These are phyloP conservation scores for Apotomis turbidana DNA, from an alignment of 2,888 invertebrate genomes.

Conservation along the genomic window DNA sequence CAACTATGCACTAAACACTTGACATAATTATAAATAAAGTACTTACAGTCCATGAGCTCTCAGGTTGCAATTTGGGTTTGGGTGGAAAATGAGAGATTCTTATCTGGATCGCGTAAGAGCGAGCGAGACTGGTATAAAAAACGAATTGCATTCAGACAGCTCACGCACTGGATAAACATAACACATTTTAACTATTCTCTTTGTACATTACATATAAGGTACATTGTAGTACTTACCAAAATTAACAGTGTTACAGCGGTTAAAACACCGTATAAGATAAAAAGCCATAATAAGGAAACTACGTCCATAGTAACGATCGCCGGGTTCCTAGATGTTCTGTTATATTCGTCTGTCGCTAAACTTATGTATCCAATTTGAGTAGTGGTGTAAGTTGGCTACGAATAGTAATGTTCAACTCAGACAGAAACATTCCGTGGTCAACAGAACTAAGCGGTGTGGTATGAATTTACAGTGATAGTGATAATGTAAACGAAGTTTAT, in stretches of 20 bases:
- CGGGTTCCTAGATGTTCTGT: not conserved
- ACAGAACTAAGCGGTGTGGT: not conserved
- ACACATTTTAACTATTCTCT: not conserved
- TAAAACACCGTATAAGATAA: constrained; percentile 52
- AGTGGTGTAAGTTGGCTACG: not conserved
- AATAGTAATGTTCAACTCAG: not conserved
- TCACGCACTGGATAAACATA: not conserved
- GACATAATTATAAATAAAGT: not conserved
- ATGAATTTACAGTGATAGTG: not conserved
- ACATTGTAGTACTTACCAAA: constrained; percentile 54
- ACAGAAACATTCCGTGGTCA: constrained; percentile 5
- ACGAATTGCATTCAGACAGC: too few species aligned
- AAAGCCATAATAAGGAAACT: constrained; percentile 46
- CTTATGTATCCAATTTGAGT: not conserved
- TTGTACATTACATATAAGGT: constrained; percentile 13
- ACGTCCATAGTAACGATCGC: constrained; percentile 52
- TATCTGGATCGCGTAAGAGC: too few species aligned
- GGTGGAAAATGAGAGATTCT: too few species aligned
- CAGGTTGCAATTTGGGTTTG: too few species aligned
- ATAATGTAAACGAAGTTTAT: not conserved
- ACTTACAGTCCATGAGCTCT: too few species aligned
- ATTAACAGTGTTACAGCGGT: constrained; percentile 51
- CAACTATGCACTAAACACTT: constrained; percentile 20
- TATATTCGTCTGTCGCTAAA: not conserved
- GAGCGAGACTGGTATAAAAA: too few species aligned